phyloP scores from a whole-genome alignment of 2,797 vertebrate species.

The Mycteria americana region DNA sequence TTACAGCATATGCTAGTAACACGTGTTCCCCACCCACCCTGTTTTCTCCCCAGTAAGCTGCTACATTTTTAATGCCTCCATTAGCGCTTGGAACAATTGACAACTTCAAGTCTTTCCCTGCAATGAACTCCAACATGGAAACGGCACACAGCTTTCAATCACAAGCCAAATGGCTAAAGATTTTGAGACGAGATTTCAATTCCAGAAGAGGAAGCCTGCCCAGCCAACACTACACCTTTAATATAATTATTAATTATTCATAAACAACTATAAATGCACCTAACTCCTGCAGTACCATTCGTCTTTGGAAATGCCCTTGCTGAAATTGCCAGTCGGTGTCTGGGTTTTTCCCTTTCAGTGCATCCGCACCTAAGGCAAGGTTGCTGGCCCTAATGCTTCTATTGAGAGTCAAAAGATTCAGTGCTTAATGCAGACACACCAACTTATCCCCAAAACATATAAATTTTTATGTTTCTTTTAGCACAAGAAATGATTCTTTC shows the following conservation, averaged over 20 bases:
- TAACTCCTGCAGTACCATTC: neutral
- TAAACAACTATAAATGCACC: neutral
- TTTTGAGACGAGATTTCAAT: neutral
- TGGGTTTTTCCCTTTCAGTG: neutral
- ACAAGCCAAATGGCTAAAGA: neutral
- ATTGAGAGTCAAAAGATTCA: neutral
- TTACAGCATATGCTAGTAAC: neutral
- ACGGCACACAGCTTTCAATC: neutral
- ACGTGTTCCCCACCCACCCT: neutral
- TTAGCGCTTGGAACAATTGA: conserved; percentile 25
- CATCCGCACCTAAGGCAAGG: neutral
- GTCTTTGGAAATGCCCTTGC: neutral
- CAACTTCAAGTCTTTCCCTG: neutral
- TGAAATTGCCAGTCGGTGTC: neutral
- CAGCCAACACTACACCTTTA: neutral
- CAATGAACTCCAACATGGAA: neutral
- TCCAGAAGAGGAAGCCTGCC: neutral
- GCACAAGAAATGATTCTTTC: neutral
- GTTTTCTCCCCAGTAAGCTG: neutral
- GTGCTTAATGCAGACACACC: neutral
- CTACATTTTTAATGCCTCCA: conserved; percentile 34
- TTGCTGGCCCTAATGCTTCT: neutral
- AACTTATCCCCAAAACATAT: neutral
- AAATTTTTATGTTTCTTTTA: neutral
- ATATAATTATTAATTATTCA: conserved; percentile 15